Conservation (phyloP, 2,113 vertebrate genomes). For the Oryzias curvinotus region DNA sequence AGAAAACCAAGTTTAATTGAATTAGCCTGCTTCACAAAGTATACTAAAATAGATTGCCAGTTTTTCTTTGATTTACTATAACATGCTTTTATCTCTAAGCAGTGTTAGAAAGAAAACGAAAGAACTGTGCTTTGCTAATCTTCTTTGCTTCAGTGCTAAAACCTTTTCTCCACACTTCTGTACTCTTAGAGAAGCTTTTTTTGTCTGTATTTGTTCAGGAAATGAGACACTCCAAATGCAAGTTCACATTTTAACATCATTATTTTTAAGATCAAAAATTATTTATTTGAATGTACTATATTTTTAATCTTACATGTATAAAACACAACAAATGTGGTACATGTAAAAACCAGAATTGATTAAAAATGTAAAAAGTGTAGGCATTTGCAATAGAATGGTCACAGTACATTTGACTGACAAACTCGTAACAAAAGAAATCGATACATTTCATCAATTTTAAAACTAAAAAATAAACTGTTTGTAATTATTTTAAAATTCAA, state of each 20-base stretch:
- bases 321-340: no score
- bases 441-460: no score
- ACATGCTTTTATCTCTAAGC: conserved; percentile 35
- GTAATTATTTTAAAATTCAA: no score
- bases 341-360: no score
- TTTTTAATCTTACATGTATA: no score
- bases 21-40: conserved; percentile 43
- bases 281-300: no score
- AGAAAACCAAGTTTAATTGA: conserved; percentile 41
- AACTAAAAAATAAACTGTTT: no score
- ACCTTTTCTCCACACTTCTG: conserved; percentile 10
- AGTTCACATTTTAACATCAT: neutral
- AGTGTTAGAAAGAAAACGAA: conserved; percentile 16
- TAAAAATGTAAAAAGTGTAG: no score
- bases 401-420: no score
- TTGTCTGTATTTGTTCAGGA: conserved; percentile 17
- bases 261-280: no score
- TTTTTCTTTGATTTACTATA: conserved; percentile 32
- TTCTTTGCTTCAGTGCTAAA: conserved; percentile 37
- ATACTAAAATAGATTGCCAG: conserved; percentile 49
- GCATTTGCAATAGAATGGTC: no score
- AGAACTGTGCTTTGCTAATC: conserved; percentile 40
- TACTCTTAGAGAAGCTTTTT: conserved; percentile 5
- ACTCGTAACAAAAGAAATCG: no score
- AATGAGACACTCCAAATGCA: conserved; percentile 12